Conservation (phyloP, 2,113 vertebrate genomes). For the Vulpes ferrilata region DNA sequence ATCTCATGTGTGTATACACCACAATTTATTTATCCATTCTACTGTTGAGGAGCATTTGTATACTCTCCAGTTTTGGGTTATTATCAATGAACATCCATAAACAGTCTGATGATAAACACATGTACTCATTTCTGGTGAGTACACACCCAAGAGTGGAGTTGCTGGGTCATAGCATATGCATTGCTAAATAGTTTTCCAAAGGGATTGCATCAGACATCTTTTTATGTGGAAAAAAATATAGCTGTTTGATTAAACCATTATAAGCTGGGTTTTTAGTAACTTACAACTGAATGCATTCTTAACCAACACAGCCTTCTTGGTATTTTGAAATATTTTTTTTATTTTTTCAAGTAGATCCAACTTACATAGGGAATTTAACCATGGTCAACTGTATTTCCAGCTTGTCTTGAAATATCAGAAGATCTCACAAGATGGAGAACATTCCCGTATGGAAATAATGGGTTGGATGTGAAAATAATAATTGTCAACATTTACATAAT, state of each 20-base stretch:
- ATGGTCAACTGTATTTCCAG: background rate
- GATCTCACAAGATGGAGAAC: background rate
- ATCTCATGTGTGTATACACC: background rate
- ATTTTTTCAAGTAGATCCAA: background rate
- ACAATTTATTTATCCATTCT: background rate
- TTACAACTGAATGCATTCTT: background rate
- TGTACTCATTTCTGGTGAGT: background rate
- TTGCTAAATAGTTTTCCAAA: background rate
- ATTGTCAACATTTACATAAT: background rate
- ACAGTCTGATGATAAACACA: background rate
- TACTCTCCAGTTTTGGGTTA: background rate
- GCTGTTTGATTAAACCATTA: background rate
- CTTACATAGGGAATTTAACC: background rate
- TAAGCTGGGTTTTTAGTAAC: background rate
- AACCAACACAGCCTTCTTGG: background rate
- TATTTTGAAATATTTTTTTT: background rate
- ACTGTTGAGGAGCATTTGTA: background rate
- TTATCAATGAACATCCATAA: background rate
- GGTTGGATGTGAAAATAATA: background rate
- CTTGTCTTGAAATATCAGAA: background rate
- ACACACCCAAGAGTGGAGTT: background rate
- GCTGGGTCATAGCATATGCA: background rate
- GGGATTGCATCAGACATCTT: background rate
- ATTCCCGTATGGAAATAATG: background rate
- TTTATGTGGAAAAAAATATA: background rate